A percentile compares a stretch with the other conserved stretches of the same genome.
These are phyloP conservation scores for Arbacia lixula DNA, from an alignment of 53 echinoderm and acorn worm genomes.

Conservation along the genomic window DNA sequence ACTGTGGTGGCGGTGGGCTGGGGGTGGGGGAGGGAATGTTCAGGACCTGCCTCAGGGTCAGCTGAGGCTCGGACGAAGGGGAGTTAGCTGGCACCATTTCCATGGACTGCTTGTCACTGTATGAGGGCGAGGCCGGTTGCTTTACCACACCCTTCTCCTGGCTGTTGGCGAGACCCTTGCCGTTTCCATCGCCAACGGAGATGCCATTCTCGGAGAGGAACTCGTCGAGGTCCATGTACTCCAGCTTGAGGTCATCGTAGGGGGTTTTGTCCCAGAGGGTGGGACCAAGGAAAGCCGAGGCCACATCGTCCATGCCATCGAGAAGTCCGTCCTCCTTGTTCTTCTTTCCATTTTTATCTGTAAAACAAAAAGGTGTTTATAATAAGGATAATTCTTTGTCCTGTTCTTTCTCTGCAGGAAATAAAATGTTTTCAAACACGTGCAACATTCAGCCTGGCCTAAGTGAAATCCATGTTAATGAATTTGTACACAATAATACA, in stretches of 20 bases:
- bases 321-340: constrained; percentile 66
- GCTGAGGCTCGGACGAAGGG: neutral
- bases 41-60: neutral
- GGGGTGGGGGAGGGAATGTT: constrained; percentile 47
- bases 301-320: constrained; percentile 66
- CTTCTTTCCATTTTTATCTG: constrained; percentile 51
- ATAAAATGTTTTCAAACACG: too few relatives aligned
- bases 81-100: too few relatives aligned
- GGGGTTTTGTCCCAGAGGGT: constrained; percentile 94
- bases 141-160: neutral
- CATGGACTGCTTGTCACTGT: neutral
- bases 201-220: constrained; percentile 94
- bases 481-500: too few relatives aligned
- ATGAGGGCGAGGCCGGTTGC: neutral
- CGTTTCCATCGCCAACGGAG: constrained; percentile 30
- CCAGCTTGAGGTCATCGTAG: constrained; percentile 88
- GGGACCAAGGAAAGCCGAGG: constrained; percentile 94
- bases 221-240: constrained; percentile 98
- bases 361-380: neutral
- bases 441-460: too few relatives aligned
- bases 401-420: too few relatives aligned
- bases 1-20: constrained; percentile 40
- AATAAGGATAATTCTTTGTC: neutral
- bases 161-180: neutral
- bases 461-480: too few relatives aligned